Percentiles rank a stretch among this genome's conserved stretches.
Evolutionary conservation across 1,140 invertebrate genomes (phyloP).

Genomic region (Orchestia grillus): DNA sequence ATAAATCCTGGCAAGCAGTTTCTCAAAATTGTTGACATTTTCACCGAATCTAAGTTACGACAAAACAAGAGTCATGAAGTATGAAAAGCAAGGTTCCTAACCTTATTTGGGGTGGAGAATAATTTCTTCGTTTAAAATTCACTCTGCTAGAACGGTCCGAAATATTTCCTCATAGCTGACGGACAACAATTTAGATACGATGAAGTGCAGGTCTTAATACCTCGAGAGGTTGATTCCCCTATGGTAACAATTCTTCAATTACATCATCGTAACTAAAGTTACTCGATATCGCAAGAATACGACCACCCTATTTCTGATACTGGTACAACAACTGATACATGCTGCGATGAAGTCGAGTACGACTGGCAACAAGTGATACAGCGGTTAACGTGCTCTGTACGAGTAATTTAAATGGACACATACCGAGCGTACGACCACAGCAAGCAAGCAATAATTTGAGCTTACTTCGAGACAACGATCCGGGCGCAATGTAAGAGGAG

Average conservation of each 20-base stretch:
- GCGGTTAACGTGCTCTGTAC: background rate
- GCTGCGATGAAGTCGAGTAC: background rate
- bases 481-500: background rate
- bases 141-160: no score
- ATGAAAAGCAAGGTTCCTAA: no score
- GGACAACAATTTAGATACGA: background rate
- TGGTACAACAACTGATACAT: background rate
- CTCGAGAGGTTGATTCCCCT: background rate
- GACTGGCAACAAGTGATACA: background rate
- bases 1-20: no score
- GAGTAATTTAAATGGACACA: background rate
- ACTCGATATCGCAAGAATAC: background rate
- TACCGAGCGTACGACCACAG: background rate
- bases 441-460: background rate
- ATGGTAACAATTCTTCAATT: background rate
- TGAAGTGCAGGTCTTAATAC: background rate
- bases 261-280: background rate
- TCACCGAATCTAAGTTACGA: no score
- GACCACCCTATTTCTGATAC: background rate
- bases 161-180: background rate
- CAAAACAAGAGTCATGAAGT: no score
- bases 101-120: no score
- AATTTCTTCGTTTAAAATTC: no score
- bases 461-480: background rate
- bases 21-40: no score